Percentiles rank a stretch among this genome's conserved stretches.
phyloP scores from a whole-genome alignment of 2,113 vertebrate species.

The Dascyllus trimaculatus region DNA sequence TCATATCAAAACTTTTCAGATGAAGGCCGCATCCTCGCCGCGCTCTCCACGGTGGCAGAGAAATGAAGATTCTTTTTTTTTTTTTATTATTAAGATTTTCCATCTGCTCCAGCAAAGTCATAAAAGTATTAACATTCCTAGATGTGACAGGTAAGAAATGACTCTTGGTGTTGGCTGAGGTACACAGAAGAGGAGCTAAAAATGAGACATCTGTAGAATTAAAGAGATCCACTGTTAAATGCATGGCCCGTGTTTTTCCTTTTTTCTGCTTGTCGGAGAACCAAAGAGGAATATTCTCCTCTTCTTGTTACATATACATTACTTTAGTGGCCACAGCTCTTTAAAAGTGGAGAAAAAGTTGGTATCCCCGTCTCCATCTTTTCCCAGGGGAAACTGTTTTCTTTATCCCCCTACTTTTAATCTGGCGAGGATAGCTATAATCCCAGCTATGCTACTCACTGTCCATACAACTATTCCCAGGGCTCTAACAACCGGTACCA shows the following conservation, averaged over 20 bases:
- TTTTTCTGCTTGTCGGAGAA: slow-evolving; percentile 20
- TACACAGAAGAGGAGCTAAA: slow-evolving; percentile 38
- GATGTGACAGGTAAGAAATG: slow-evolving; percentile 48
- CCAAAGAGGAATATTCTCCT: slow-evolving; percentile 17
- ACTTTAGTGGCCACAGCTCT: slow-evolving; percentile 17
- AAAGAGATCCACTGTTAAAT: slow-evolving; percentile 34
- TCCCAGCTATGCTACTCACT: slow-evolving; percentile 61
- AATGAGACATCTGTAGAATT: slow-evolving; percentile 30
- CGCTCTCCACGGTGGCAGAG: slow-evolving; percentile 30
- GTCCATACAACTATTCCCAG: slow-evolving; percentile 59
- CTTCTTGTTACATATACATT: slow-evolving; percentile 33
- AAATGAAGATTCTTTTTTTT: slow-evolving; percentile 48
- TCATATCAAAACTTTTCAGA: slow-evolving; percentile 60
- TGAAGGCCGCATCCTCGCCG: slow-evolving; percentile 36
- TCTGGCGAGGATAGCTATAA: slow-evolving; percentile 59
- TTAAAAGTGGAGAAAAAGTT: slow-evolving; percentile 45
- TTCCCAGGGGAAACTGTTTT: slow-evolving; percentile 26
- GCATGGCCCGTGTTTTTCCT: slow-evolving; percentile 12
- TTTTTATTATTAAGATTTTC: slow-evolving; percentile 45
- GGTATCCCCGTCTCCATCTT: slow-evolving; percentile 5
- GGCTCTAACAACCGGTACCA: slow-evolving; percentile 51
- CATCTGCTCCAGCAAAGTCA: slow-evolving; percentile 61
- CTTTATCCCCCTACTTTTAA: slow-evolving; percentile 54
- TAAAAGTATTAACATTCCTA: slow-evolving; percentile 58
- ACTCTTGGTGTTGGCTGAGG: slow-evolving; percentile 35